phyloP scores from a whole-genome alignment of 1,140 invertebrate species.

The Camponotus floridanus region DNA sequence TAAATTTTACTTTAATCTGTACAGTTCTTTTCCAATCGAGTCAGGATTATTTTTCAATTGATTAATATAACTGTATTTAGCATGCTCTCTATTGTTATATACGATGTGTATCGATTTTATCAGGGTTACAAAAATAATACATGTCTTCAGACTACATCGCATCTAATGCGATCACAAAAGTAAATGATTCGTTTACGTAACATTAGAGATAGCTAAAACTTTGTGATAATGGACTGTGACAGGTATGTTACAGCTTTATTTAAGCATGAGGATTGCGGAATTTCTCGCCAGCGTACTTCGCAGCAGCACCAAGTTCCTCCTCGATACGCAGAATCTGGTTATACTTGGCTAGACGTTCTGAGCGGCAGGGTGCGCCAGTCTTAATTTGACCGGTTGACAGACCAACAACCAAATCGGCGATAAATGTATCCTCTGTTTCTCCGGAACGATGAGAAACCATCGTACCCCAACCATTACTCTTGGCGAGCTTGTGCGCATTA shows the following conservation, averaged over 20 bases:
- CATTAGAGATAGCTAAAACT: neutral
- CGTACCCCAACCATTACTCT: slow-evolving; percentile 98
- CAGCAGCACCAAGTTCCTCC: slow-evolving; percentile 96
- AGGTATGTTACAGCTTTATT: slow-evolving; percentile 48
- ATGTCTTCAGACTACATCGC: neutral
- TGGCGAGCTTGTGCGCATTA: slow-evolving; percentile 96
- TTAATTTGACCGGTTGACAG: slow-evolving; percentile 99
- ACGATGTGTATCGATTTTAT: slow-evolving; percentile 1
- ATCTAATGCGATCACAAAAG: slow-evolving; percentile 1
- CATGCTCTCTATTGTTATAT: neutral
- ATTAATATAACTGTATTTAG: slow-evolving; percentile 19
- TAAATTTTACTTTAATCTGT: neutral
- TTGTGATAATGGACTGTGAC: neutral
- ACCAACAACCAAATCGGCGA: slow-evolving; percentile 99
- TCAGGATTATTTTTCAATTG: neutral
- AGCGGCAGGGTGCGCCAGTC: slow-evolving; percentile 99
- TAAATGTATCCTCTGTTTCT: slow-evolving; percentile 99
- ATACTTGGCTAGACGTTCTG: slow-evolving; percentile 99
- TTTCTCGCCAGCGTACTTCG: slow-evolving; percentile 97
- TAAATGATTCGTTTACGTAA: slow-evolving; percentile 1
- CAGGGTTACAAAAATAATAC: slow-evolving; percentile 20
- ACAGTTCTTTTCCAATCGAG: neutral
- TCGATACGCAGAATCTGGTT: slow-evolving; percentile 99
- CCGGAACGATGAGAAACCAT: slow-evolving; percentile 99
- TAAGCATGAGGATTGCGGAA: slow-evolving; percentile 93